Evolutionary conservation across 2,113 vertebrate species (phyloP), one percentile per base, ranked within the genome.

Genomic region (Callospermophilus lateralis): DNA sequence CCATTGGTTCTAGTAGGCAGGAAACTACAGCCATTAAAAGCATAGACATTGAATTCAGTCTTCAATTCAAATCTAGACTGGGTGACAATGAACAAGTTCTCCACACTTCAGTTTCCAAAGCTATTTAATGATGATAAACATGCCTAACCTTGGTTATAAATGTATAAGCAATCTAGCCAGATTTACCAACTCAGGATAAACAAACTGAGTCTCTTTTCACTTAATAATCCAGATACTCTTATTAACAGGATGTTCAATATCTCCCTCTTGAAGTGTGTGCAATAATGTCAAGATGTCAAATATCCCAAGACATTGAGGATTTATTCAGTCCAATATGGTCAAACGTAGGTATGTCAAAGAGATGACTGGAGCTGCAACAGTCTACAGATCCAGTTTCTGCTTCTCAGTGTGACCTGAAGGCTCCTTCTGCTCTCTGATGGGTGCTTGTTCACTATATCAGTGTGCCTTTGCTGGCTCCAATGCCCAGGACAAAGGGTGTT

Each of bases 111-210:
- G 53, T n/a, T 37, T 28, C 83, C n/a, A 85, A 81, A 73, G 3
- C 48, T 45, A 55, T 28, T 15, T 74, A 58, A 74, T 84, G 45
- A 45, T 79, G n/a, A 86, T 34, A 80, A 84, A 34, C 48, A 53
- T 13, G 48, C 22, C 32, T 28, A 30, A 81, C 20, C 63, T 48
- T 37, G 68, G 2, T 85, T 68, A 55, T 19, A 39, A 93, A 81
- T 51, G 26, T 32, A 84, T 4, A 74, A 65, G 48, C 4, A 92
- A 15, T n/a, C 74, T 0, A 20, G 10, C n/a, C 61, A 79, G 80
- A 53, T 97, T 88, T 42, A 77, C 73, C 19, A 53, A 42, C 58
- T 77, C 80, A 55, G 58, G 37, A 63, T 26, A 76, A 96, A 81
- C 16, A 84, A 61, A 45, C 4, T 12, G 34, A 28, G 42, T 45